phyloP scores from a whole-genome alignment of 2,113 vertebrate genomes.

The Suncus etruscus region DNA sequence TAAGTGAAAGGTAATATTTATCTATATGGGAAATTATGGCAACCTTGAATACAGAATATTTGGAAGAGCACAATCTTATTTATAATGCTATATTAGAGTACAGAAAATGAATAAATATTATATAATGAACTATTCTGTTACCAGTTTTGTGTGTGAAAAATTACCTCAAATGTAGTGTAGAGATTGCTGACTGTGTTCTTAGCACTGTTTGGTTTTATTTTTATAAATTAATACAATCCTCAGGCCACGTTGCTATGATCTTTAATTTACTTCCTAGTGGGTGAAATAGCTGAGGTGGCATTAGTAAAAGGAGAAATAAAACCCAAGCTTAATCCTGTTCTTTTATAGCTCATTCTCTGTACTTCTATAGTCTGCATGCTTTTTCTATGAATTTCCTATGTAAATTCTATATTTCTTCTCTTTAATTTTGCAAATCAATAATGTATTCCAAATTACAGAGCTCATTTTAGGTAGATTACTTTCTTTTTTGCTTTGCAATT shows the following conservation, averaged over 20 bases:
- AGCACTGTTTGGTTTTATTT: slow-evolving; percentile 14
- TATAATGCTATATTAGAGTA: neutral
- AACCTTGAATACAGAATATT: slow-evolving; percentile 9
- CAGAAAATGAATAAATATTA: neutral
- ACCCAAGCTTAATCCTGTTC: neutral
- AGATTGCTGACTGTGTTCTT: neutral
- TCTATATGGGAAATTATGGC: neutral
- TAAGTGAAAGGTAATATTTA: neutral
- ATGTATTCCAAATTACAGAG: neutral
- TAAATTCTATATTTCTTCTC: neutral
- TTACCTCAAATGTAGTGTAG: neutral
- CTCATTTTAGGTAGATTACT: neutral
- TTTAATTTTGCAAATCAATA: neutral
- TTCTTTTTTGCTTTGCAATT: neutral
- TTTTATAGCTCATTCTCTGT: neutral
- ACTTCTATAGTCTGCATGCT: neutral
- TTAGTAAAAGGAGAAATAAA: neutral
- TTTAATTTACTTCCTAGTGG: neutral
- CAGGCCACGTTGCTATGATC: neutral
- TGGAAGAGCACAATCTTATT: neutral
- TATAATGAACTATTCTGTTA: neutral
- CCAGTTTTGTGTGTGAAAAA: slow-evolving; percentile 13
- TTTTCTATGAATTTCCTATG: neutral
- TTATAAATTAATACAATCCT: neutral
- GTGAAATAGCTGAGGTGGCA: neutral